A percentile compares a stretch with the other conserved stretches of the same genome.
Conservation (phyloP, 2,888 invertebrate genomes). For the Drosophila lacicola region DNA sequence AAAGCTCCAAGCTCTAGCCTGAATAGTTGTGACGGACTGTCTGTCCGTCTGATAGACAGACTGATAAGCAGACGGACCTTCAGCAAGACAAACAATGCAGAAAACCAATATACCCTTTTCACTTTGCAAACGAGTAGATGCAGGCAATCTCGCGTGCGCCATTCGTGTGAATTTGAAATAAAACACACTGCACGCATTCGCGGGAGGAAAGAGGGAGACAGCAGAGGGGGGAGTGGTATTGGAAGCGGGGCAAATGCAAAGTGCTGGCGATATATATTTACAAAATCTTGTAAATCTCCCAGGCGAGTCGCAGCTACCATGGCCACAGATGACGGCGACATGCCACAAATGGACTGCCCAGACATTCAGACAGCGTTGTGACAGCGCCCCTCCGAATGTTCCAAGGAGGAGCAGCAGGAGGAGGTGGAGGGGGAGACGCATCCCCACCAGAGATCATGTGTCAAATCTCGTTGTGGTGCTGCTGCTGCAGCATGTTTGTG, state of each 20-base stretch:
- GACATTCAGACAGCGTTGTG: conserved; percentile 54
- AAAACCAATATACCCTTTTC: no score
- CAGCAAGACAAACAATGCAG: no score
- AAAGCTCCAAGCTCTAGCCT: no score
- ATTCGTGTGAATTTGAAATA: conserved; percentile 76
- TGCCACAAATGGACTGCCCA: conserved; percentile 75
- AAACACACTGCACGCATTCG: conserved; percentile 65
- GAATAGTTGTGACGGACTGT: no score
- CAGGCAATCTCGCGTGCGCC: conserved; percentile 42
- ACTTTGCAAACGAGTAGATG: not conserved
- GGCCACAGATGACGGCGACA: conserved; percentile 61
- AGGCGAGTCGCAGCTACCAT: conserved; percentile 5
- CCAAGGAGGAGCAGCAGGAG: conserved; percentile 11
- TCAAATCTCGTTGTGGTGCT: conserved; percentile 48
- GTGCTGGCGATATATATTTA: conserved; percentile 34
- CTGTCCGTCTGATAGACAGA: no score
- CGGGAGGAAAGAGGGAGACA: not conserved
- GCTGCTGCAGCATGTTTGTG: conserved; percentile 56
- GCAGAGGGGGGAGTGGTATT: not conserved
- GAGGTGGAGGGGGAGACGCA: not conserved
- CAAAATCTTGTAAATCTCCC: conserved; percentile 27
- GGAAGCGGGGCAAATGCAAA: conserved; percentile 15
- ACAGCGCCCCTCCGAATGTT: conserved; percentile 31
- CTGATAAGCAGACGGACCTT: no score
- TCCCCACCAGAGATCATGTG: conserved; percentile 46